phyloP scores from a whole-genome alignment of 1,140 invertebrate species.

The Panagrolaimus sp. region DNA sequence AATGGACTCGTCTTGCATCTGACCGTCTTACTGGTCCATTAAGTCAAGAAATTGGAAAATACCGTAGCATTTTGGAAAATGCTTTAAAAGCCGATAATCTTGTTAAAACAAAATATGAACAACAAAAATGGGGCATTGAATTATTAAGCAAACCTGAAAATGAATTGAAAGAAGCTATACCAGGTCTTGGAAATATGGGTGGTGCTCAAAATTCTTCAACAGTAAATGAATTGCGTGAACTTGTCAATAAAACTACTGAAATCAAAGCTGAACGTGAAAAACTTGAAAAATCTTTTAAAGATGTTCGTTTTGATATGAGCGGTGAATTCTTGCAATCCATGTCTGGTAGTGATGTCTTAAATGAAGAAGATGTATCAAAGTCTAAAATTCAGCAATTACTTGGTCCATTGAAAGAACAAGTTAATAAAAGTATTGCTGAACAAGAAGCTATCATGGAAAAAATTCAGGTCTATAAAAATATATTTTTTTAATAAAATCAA shows the following conservation, averaged over 20 bases:
- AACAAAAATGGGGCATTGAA: constrained; percentile 74
- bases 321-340: constrained; percentile 62
- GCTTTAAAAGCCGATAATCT: constrained; percentile 72
- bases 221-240: constrained; percentile 69
- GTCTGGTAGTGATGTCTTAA: constrained; percentile 75
- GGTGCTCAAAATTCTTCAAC: constrained; percentile 54
- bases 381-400: constrained; percentile 73
- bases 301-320: constrained; percentile 74
- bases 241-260: constrained; percentile 70
- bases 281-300: constrained; percentile 71
- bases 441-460: constrained; percentile 74
- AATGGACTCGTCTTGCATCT: constrained; percentile 83
- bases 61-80: constrained; percentile 80
- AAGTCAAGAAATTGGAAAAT: constrained; percentile 77
- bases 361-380: constrained; percentile 68
- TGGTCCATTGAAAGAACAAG: constrained; percentile 71
- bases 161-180: constrained; percentile 61
- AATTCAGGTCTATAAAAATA: constrained; percentile 65
- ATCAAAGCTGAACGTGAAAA: constrained; percentile 67
- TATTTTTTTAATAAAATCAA: too few species aligned
- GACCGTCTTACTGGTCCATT: constrained; percentile 81
- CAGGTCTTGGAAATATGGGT: constrained; percentile 48
- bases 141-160: constrained; percentile 69
- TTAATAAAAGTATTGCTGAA: constrained; percentile 69
- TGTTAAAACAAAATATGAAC: constrained; percentile 73